phyloP scores from a whole-genome alignment of 2,888 invertebrate species.

The Andrena fulva region DNA sequence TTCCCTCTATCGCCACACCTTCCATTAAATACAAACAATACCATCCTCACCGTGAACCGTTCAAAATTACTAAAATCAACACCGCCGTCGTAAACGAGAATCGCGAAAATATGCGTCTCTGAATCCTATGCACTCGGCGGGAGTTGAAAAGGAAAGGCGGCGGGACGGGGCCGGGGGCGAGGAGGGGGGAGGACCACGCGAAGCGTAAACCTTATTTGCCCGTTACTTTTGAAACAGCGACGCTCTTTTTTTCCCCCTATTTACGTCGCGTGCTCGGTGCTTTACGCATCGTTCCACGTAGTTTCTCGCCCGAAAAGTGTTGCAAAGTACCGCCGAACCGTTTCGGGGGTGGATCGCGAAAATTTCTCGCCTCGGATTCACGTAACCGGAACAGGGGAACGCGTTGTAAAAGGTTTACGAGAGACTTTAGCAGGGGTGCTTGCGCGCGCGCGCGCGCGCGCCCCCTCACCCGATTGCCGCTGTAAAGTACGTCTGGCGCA shows the following conservation, averaged over 20 bases:
- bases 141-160: background rate
- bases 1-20: too few species aligned
- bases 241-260: conserved; percentile 7
- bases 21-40: too few species aligned
- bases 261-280: background rate
- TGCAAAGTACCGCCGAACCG: background rate
- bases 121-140: background rate
- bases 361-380: conserved; percentile 21
- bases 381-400: conserved; percentile 17
- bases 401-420: conserved; percentile 43
- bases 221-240: conserved; percentile 6
- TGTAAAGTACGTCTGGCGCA: conserved; percentile 37
- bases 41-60: too few species aligned
- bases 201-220: conserved; percentile 21
- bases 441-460: background rate
- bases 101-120: background rate
- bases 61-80: background rate
- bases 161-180: too few species aligned
- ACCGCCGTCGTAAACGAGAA: background rate
- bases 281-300: conserved; percentile 12
- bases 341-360: background rate
- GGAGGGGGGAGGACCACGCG: background rate
- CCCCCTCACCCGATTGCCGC: conserved; percentile 15
- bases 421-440: conserved; percentile 14
- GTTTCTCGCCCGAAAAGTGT: conserved; percentile 25